phyloP scores from a whole-genome alignment of 2,113 vertebrate species.

The Ceyx cyanopectus region DNA sequence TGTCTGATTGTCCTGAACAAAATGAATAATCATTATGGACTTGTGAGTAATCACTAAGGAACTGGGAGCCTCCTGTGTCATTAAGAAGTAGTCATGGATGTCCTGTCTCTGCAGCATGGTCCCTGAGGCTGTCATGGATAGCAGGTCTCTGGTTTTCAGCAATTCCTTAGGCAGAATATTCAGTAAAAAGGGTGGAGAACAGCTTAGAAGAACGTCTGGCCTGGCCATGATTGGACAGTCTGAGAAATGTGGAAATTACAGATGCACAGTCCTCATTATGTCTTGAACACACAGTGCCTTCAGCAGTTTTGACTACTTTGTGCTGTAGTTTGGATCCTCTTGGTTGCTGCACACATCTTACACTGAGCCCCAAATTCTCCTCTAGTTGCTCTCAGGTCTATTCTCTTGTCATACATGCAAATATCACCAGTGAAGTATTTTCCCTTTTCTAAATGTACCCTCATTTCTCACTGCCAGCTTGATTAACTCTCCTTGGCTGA shows the following conservation, averaged over 20 bases:
- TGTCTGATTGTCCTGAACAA: background rate
- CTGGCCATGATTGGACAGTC: background rate
- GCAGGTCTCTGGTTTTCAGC: background rate
- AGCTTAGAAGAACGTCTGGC: background rate
- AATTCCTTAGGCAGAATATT: background rate
- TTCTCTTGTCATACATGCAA: background rate
- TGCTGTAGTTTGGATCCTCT: background rate
- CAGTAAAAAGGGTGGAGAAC: background rate
- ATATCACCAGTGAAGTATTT: background rate
- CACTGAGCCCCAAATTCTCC: background rate
- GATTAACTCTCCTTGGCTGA: background rate
- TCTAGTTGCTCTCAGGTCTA: fast-evolving
- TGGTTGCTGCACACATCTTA: background rate
- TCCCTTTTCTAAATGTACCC: background rate
- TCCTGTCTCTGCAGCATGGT: fast-evolving
- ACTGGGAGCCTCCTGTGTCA: background rate
- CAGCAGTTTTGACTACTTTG: background rate
- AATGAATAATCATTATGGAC: background rate
- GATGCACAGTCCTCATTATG: background rate
- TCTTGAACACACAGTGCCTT: background rate
- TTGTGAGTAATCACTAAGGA: background rate
- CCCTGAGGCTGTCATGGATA: background rate
- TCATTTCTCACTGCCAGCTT: background rate
- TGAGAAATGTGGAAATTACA: background rate
- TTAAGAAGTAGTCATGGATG: background rate